These are phyloP conservation scores for Dryocosmus kuriphilus DNA, from an alignment of 2,888 invertebrate genomes.

Conservation along the genomic window DNA sequence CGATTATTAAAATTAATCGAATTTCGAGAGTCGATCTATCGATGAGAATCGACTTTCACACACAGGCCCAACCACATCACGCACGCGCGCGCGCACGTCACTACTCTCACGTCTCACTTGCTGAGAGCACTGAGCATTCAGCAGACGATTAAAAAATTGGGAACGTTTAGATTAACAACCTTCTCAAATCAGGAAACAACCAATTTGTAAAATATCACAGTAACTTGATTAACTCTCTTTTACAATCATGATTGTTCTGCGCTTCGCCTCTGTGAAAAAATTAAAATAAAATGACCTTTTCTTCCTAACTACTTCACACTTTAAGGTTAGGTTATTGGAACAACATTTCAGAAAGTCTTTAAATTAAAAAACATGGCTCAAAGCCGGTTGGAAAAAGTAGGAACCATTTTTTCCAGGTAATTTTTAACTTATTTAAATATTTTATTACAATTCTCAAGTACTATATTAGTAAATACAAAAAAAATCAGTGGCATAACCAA, in stretches of 20 bases:
- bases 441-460: background rate
- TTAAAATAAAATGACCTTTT: background rate
- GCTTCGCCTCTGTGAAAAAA: background rate
- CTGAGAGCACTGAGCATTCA: no score
- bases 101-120: no score
- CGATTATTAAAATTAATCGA: no score
- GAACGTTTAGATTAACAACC: no score
- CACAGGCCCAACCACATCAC: no score
- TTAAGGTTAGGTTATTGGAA: slow-evolving; percentile 18
- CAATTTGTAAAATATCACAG: background rate
- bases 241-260: background rate
- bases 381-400: slow-evolving; percentile 72
- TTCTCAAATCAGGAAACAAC: no score
- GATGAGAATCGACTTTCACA: no score
- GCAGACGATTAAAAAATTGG: no score
- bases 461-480: no score
- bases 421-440: slow-evolving; percentile 4
- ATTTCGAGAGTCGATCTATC: no score
- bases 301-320: background rate
- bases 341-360: background rate
- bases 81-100: no score
- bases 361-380: slow-evolving; percentile 68
- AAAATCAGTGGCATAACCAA: no score
- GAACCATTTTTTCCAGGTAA: slow-evolving; percentile 73
- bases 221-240: background rate